Evolutionary conservation across 2,113 vertebrate genomes (phyloP).

Genomic region (Psammodynastes pulverulentus): DNA sequence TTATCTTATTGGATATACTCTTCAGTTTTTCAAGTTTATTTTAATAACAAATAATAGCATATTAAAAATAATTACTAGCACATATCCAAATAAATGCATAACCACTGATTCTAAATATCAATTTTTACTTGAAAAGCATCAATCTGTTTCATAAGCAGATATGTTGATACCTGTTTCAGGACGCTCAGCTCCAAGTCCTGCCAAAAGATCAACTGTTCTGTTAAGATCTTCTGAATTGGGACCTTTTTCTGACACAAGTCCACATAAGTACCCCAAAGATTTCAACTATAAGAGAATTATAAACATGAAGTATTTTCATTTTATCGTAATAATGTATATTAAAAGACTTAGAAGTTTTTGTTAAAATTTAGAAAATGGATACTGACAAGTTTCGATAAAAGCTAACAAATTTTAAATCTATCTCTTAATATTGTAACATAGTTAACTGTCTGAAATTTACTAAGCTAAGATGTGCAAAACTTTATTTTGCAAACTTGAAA

Average conservation of each 20-base stretch:
- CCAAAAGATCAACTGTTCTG: slow-evolving; percentile 91
- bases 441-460: neutral
- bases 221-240: slow-evolving; percentile 94
- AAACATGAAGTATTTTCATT: neutral
- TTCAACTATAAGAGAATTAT: slow-evolving; percentile 77
- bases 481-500: neutral
- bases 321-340: neutral
- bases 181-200: slow-evolving; percentile 89
- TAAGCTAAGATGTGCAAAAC: neutral
- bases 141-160: neutral
- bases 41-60: neutral
- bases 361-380: neutral
- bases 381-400: neutral
- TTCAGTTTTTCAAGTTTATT: neutral
- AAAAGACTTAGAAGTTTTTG: neutral
- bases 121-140: neutral
- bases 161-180: slow-evolving; percentile 84
- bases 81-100: neutral
- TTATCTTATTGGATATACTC: neutral
- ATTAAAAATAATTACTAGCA: neutral
- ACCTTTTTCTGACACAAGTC: slow-evolving; percentile 86
- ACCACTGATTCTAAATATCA: neutral
- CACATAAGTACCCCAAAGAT: slow-evolving; percentile 88
- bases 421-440: neutral
- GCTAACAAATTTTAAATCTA: neutral